Evolutionary conservation across 2,797 vertebrate species (phyloP).

Genomic region (Graptemys geographica): DNA sequence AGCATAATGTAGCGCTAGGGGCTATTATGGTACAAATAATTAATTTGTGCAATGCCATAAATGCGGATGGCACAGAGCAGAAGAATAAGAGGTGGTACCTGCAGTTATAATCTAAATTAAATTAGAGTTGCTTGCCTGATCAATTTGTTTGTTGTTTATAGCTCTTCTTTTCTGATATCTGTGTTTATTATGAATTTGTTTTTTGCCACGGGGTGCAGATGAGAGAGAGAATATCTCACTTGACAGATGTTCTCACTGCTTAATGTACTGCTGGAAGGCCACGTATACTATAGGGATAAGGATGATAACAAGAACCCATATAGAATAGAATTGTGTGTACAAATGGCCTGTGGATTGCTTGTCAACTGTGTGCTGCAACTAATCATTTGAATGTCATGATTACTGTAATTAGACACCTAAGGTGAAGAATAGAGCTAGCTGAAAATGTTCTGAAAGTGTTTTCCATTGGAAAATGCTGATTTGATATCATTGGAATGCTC

Average conservation of each 20-base stretch:
- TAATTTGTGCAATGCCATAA: not conserved
- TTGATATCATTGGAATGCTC: not conserved
- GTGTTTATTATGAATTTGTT: conserved; percentile 30
- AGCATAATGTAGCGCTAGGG: not conserved
- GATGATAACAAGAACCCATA: not conserved
- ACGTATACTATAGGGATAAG: not conserved
- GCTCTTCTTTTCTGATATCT: conserved; percentile 44
- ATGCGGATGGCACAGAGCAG: not conserved
- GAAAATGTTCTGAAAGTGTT: not conserved
- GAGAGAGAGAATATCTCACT: not conserved
- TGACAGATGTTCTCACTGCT: not conserved
- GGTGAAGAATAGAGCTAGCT: not conserved
- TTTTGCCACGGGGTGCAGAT: not conserved
- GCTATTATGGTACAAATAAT: not conserved
- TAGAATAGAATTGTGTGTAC: not conserved
- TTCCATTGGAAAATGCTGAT: not conserved
- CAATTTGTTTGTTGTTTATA: conserved; percentile 4
- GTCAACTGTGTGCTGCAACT: not conserved
- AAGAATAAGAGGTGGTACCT: not conserved
- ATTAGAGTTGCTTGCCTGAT: not conserved
- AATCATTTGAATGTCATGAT: not conserved
- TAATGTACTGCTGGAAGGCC: not conserved
- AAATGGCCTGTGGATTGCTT: not conserved
- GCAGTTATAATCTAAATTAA: not conserved
- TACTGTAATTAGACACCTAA: not conserved